Evolutionary conservation across 64 coral and sea anemone species (phyloP), one percentile per base, ranked within the genome.

Genomic region (Pachyseris speciosa): DNA sequence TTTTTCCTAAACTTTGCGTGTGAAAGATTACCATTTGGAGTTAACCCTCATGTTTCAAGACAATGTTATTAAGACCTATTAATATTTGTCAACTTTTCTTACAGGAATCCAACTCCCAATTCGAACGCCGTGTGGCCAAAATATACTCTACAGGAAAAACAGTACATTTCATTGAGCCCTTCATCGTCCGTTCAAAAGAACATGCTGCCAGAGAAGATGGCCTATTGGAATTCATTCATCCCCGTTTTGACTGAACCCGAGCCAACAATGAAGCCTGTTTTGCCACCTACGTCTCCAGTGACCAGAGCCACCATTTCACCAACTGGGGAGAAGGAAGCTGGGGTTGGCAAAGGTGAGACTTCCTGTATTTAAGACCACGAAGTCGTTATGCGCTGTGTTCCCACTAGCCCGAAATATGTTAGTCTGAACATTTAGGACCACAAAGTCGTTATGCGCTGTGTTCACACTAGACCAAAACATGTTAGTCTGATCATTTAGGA

Each of bases 191-290:
- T 94, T n/a, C 25, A 84, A 19, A 39, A 38, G 22, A 74, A 90
- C 7, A 79, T 94, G 38, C 87, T 86, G 67, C 65, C 92, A 29
- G 87, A 94, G 27, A 61, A 66, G 32, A 85, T 94, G 78, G 86
- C 78, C 13, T 94, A 84, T 74, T 94, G 92, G 92, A 94, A 94
- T 68, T 37, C 27, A 37, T 31, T 80, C 36, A 31, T 80, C 2
- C 61, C 30, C 9, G 4, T 50, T n/a, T 80, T 67, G 33, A 53
- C 74, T 32, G 65, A 90, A 25, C 44, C 19, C 31, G 8, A 38
- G 51, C 44, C 31, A 49, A 39, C 41, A 25, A 0, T n/a, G 75
- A 34, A 1, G 33, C 60, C 87, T 24, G 19, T 27, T 7, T 12
- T 6, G 0, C 36, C 55, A 31, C 25, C 22, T 12, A 63, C 86